These are phyloP conservation scores for Macrochelys suwanniensis DNA, from an alignment of 2,797 vertebrate species.

Conservation along the genomic window DNA sequence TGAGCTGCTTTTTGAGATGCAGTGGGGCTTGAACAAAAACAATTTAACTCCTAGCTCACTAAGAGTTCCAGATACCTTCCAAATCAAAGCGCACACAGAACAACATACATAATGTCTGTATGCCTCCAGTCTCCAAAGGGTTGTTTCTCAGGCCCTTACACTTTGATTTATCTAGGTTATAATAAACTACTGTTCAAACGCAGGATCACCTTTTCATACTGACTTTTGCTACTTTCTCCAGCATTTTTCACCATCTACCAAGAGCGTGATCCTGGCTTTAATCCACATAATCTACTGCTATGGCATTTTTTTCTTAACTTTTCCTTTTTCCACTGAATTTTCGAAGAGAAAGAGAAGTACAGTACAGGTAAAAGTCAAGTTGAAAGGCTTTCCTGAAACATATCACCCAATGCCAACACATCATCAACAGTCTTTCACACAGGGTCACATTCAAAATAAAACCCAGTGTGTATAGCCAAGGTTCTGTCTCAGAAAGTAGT, in stretches of 20 bases:
- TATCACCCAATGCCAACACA: background rate
- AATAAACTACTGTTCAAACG: background rate
- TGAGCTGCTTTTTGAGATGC: constrained; percentile 55
- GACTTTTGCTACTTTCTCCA: background rate
- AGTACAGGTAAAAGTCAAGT: background rate
- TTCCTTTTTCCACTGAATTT: background rate
- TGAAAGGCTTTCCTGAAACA: background rate
- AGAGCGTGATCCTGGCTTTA: background rate
- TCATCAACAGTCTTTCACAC: background rate
- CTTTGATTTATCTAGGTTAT: background rate
- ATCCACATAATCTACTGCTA: background rate
- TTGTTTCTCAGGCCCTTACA: background rate
- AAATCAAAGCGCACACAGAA: constrained; percentile 6
- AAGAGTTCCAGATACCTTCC: background rate
- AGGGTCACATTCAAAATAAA: background rate
- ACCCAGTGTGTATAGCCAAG: background rate
- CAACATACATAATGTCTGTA: background rate
- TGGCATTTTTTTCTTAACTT: background rate
- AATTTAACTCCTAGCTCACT: constrained; percentile 44
- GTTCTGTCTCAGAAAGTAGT: background rate
- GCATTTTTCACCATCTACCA: background rate
- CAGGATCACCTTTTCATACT: background rate
- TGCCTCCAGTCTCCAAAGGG: background rate
- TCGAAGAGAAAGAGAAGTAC: background rate
- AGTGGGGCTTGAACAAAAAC: constrained; percentile 43